These are phyloP conservation scores for Tinea trinotella DNA, from an alignment of 2,888 invertebrate genomes.

Conservation along the genomic window DNA sequence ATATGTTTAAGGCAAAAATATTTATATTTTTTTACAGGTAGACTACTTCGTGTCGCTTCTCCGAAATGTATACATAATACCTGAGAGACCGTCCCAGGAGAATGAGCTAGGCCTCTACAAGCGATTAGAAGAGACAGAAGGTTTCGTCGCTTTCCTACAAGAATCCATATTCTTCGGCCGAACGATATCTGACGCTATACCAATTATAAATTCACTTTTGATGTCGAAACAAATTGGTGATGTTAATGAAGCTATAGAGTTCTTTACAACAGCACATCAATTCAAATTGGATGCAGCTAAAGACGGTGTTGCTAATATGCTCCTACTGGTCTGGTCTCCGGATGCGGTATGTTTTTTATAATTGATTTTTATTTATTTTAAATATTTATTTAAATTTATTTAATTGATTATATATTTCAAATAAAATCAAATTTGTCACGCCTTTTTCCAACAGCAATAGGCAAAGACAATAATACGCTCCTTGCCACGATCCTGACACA, in stretches of 20 bases:
- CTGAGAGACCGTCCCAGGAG: slow-evolving; percentile 44
- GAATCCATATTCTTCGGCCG: slow-evolving; percentile 72
- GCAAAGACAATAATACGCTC: no score
- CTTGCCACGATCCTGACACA: no score
- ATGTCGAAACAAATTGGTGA: slow-evolving; percentile 82
- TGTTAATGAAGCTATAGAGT: slow-evolving; percentile 90
- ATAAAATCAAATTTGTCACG: no score
- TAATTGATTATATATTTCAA: no score
- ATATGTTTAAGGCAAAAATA: background rate
- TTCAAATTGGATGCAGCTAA: slow-evolving; percentile 84
- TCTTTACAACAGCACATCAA: slow-evolving; percentile 85
- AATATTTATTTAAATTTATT: no score
- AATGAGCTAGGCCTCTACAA: slow-evolving; percentile 61
- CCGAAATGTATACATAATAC: slow-evolving; percentile 53
- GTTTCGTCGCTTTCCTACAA: slow-evolving; percentile 79
- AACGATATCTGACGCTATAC: slow-evolving; percentile 56
- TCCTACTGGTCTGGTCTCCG: slow-evolving; percentile 84
- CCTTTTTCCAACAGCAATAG: no score
- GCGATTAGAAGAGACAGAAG: slow-evolving; percentile 72
- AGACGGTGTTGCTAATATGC: slow-evolving; percentile 81
- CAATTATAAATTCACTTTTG: slow-evolving; percentile 79
- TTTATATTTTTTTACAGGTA: slow-evolving; percentile 33
- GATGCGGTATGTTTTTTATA: slow-evolving; percentile 80
- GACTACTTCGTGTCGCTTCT: slow-evolving; percentile 59
- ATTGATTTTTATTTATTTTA: no score